Conservation (phyloP, 2,113 vertebrate genomes). For the Blennius ocellaris region DNA sequence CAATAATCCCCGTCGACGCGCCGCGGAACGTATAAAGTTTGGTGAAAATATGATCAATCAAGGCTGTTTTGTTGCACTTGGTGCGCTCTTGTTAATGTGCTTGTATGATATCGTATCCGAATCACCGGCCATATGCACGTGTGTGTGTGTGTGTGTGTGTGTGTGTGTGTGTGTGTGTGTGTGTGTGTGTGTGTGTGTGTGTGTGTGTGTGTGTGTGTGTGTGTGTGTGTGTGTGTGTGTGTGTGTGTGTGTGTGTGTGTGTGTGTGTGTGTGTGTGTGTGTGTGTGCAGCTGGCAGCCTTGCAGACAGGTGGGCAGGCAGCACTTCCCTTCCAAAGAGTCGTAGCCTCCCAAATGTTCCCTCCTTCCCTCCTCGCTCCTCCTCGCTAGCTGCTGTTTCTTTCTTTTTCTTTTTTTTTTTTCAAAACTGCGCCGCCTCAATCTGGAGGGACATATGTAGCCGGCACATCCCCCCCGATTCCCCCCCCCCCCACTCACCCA, state of each 20-base stretch:
- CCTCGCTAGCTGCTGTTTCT: conserved; percentile 74
- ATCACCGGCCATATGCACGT: background rate
- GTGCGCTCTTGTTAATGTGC: too few relatives aligned
- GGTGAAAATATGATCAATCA: too few relatives aligned
- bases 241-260: conserved; percentile 30
- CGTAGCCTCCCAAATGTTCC: conserved; percentile 76
- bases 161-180: conserved; percentile 29
- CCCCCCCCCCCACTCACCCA: too few relatives aligned
- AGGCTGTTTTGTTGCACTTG: too few relatives aligned
- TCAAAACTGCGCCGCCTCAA: conserved; percentile 53
- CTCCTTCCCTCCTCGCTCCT: conserved; percentile 45
- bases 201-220: conserved; percentile 61
- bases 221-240: conserved; percentile 15
- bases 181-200: conserved; percentile 77
- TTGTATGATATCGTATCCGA: too few relatives aligned
- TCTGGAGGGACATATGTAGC: conserved; percentile 79
- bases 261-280: conserved; percentile 2
- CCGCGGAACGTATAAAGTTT: too few relatives aligned
- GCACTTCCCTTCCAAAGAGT: conserved; percentile 77
- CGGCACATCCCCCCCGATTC: conserved; percentile 21
- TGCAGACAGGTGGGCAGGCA: conserved; percentile 80
- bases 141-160: conserved; percentile 31
- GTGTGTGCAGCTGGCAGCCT: conserved; percentile 74
- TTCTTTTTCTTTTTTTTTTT: too few relatives aligned
- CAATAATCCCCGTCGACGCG: too few relatives aligned